Conservation (phyloP, 2,888 invertebrate genomes). For the Apodemia hepburni region DNA sequence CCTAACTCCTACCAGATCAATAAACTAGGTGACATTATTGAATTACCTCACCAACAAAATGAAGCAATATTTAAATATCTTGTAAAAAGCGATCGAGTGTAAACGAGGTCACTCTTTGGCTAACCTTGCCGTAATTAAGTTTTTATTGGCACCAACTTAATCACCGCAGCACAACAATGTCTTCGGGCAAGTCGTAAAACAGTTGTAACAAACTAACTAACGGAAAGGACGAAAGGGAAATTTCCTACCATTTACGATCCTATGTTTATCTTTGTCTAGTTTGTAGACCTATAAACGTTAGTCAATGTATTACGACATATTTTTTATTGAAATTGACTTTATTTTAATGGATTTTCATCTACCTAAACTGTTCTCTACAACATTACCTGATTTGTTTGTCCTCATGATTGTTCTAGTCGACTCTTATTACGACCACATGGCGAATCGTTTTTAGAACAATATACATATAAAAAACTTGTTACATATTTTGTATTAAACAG, state of each 20-base stretch:
- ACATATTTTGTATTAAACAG: too few species aligned
- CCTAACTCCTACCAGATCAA: neutral
- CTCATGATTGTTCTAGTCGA: too few species aligned
- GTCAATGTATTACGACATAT: neutral
- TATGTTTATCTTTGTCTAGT: conserved; percentile 10
- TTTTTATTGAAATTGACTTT: too few species aligned
- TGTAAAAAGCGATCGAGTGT: conserved; percentile 13
- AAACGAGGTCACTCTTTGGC: conserved; percentile 18
- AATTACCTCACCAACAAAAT: neutral
- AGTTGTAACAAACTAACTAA: conserved; percentile 1
- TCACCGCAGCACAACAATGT: conserved; percentile 10
- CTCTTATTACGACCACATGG: too few species aligned
- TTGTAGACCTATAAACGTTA: neutral
- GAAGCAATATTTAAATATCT: conserved; percentile 7
- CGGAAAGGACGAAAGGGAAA: conserved; percentile 20
- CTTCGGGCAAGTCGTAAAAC: conserved; percentile 16
- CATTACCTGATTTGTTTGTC: too few species aligned
- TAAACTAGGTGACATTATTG: neutral
- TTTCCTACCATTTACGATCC: conserved; percentile 16
- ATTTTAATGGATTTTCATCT: too few species aligned
- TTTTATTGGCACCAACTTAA: conserved; percentile 17
- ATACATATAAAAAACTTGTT: too few species aligned
- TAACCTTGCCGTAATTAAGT: conserved; percentile 19
- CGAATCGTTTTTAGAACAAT: too few species aligned
- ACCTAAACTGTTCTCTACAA: too few species aligned